Evolutionary conservation across 2,797 vertebrate species (phyloP).

Genomic region (Dallia pectoralis): DNA sequence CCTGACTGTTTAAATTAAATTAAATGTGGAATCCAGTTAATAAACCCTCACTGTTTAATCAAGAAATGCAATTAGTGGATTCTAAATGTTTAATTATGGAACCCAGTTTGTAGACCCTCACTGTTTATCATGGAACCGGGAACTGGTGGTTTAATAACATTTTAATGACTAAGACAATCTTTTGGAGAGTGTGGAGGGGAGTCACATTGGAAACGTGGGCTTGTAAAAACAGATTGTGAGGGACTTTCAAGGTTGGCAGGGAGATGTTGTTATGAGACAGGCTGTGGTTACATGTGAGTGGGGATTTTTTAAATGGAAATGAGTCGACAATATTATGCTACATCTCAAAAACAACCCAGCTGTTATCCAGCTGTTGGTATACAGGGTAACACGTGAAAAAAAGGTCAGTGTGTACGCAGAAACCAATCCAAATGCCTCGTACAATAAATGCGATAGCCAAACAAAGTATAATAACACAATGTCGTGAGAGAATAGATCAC

Average conservation of each 20-base stretch:
- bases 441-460: not conserved
- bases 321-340: constrained; percentile 21
- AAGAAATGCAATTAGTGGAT: not conserved
- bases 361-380: constrained; percentile 59
- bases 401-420: not conserved
- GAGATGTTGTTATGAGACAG: constrained; percentile 31
- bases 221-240: not conserved
- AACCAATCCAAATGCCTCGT: not conserved
- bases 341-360: constrained; percentile 51
- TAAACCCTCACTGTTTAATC: not conserved
- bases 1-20: not conserved
- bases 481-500: not conserved
- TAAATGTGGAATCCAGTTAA: not conserved
- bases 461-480: not conserved
- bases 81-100: not conserved
- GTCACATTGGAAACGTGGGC: not conserved
- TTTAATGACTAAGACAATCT: not conserved
- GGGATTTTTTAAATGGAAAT: constrained; percentile 36
- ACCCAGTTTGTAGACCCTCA: not conserved
- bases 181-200: not conserved
- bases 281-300: constrained; percentile 27
- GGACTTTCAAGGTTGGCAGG: constrained; percentile 1
- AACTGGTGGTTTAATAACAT: not conserved
- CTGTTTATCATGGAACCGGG: not conserved
- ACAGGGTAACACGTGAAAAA: not conserved